Base-by-base conservation (phyloP, 2,888 invertebrate species). In the Rosalia funebris region DNA sequence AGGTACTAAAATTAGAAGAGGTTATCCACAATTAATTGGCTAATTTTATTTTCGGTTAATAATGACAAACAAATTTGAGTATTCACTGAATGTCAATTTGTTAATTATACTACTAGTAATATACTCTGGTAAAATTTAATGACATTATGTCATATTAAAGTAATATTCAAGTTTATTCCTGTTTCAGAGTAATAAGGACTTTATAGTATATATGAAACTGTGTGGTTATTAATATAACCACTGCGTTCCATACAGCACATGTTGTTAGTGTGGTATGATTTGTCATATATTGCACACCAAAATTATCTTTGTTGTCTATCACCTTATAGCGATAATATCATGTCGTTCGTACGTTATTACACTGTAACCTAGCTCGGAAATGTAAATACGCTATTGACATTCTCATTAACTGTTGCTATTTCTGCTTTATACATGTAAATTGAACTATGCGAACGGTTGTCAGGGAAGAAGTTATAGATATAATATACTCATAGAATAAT, bases 281-380 rank as follows among this genome's bases (percentile, higher is more conserved):
- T 39, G 50, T 50, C 25, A 37, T 48, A 48, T 34, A 36, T 48
- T 37, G 44, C 34, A 1, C 17, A 17, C 10, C 37, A 11, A 39
- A 55, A 32, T 55, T 55, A 55, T 55, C 45, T 36, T 25, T 39
- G 46, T 46, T 55, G 55, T 37, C 55, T 55, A 55, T 55, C 55
- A 46, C 55, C 55, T 37, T 46, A 50, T 19, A 46, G 39, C 55
- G 45, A 55, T 55, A 46, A 37, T 34, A 55, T 55, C 55, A 25
- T 41, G 37, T 14, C 16, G 34, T 39, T 44, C 44, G 19, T 34
- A 32, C n/a, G 44, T 44, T 54, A 44, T 54, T 55, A 55, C 17
- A 39, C 25, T 14, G 32, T 42, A 42, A 15, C 39, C n/a, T 46
- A 31, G 25, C 46, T 2, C 37, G 37, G 46, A 46, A 46, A 55